These are phyloP conservation scores for Ciconia nigra DNA, from an alignment of 2,797 vertebrate genomes.

Conservation along the genomic window DNA sequence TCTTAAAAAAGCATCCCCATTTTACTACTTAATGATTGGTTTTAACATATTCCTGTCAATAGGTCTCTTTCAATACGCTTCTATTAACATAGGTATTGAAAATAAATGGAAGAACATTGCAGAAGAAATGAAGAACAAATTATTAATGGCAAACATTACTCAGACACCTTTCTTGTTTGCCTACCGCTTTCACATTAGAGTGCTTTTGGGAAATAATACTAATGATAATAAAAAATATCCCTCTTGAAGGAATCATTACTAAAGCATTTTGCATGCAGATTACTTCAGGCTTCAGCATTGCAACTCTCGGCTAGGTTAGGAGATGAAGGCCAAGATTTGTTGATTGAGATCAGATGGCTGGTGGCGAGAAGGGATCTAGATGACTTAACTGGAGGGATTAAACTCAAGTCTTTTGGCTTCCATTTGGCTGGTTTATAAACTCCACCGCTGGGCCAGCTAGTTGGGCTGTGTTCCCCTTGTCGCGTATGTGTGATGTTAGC, in stretches of 20 bases:
- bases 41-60: neutral
- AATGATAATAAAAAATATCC: neutral
- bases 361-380: conserved; percentile 55
- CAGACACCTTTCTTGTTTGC: conserved; percentile 4
- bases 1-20: neutral
- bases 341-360: conserved; percentile 66
- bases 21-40: neutral
- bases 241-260: conserved; percentile 14
- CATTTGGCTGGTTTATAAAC: conserved; percentile 38
- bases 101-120: neutral
- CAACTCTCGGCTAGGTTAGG: conserved; percentile 1
- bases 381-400: conserved; percentile 62
- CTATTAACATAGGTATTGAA: neutral
- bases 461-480: neutral
- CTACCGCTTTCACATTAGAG: neutral
- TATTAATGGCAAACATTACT: neutral
- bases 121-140: neutral
- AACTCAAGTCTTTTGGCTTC: conserved; percentile 45
- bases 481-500: neutral
- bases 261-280: neutral
- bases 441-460: neutral
- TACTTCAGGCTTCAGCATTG: conserved; percentile 37
- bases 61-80: neutral
- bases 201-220: neutral
- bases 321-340: conserved; percentile 36